Conservation (phyloP, 2,888 invertebrate genomes). For the Idaea aversata region DNA sequence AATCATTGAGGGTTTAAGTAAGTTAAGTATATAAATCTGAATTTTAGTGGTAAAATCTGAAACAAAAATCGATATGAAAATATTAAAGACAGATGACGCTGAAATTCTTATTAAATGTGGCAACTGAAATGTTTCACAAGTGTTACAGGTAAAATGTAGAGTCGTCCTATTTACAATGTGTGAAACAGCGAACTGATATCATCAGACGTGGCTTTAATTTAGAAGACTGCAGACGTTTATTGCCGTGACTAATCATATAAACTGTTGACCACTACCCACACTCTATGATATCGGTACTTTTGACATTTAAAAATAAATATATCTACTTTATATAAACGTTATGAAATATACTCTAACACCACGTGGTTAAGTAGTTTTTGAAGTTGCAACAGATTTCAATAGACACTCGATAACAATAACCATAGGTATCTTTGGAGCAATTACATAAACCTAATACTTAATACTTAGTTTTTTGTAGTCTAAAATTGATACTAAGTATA, state of each 20-base stretch:
- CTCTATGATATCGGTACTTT: slow-evolving; percentile 54
- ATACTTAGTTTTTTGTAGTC: not conserved
- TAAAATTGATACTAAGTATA: not conserved
- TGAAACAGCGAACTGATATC: slow-evolving; percentile 45
- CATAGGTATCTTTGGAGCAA: no score
- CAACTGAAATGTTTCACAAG: not conserved
- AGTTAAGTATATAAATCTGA: no score
- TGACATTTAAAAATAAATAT: slow-evolving; percentile 48
- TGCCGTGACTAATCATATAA: slow-evolving; percentile 67
- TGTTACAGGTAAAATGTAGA: slow-evolving; percentile 9
- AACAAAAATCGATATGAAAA: not conserved
- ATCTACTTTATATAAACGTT: not conserved
- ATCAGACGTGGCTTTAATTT: slow-evolving; percentile 56
- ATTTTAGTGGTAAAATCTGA: no score
- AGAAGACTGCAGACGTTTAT: slow-evolving; percentile 64
- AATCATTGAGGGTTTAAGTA: no score
- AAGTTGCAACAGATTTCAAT: not conserved
- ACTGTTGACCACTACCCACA: slow-evolving; percentile 62
- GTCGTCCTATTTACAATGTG: slow-evolving; percentile 18
- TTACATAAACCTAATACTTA: not conserved
- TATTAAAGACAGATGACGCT: not conserved
- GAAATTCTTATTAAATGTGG: not conserved
- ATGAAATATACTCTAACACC: not conserved
- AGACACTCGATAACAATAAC: not conserved
- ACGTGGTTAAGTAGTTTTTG: slow-evolving; percentile 17